Percentiles rank a stretch among this genome's conserved stretches.
These are phyloP conservation scores for Helogale parvula DNA, from an alignment of 2,113 vertebrate species.

Conservation along the genomic window DNA sequence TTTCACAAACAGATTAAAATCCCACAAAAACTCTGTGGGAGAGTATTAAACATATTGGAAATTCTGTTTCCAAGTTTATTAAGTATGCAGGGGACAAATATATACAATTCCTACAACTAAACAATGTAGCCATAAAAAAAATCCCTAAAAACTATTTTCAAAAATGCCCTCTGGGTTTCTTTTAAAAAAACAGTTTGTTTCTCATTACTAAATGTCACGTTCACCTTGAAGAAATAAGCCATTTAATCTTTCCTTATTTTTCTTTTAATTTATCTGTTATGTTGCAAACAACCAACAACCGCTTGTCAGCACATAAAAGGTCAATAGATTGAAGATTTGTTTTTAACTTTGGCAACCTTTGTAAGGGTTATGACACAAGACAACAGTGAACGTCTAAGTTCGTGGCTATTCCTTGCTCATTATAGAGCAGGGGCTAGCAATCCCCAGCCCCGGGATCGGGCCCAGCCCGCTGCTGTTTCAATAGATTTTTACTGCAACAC, in stretches of 20 bases:
- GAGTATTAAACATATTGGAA: constrained; percentile 39
- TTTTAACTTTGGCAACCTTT: constrained; percentile 33
- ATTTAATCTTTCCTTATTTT: constrained; percentile 36
- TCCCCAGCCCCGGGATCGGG: neutral
- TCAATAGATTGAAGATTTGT: neutral
- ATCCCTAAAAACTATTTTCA: neutral
- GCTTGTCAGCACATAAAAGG: neutral
- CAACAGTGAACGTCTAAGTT: neutral
- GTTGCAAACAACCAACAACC: neutral
- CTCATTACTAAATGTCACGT: constrained; percentile 20
- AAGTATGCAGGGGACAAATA: neutral
- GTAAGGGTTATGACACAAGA: neutral
- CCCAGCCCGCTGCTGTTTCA: neutral
- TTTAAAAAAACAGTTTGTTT: constrained; percentile 1
- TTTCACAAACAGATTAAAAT: constrained; percentile 29
- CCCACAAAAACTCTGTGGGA: neutral
- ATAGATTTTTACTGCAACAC: neutral
- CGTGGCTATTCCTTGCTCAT: neutral
- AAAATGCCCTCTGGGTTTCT: neutral
- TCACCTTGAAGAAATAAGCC: constrained; percentile 4
- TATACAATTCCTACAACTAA: neutral
- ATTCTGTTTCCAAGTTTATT: constrained; percentile 36
- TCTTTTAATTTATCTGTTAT: constrained; percentile 18
- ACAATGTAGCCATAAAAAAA: neutral
- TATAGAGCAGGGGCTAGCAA: neutral